Evolutionary conservation across 2,113 vertebrate genomes (phyloP), one percentile per base, ranked within the genome.

Genomic region (Acinonyx jubatus): DNA sequence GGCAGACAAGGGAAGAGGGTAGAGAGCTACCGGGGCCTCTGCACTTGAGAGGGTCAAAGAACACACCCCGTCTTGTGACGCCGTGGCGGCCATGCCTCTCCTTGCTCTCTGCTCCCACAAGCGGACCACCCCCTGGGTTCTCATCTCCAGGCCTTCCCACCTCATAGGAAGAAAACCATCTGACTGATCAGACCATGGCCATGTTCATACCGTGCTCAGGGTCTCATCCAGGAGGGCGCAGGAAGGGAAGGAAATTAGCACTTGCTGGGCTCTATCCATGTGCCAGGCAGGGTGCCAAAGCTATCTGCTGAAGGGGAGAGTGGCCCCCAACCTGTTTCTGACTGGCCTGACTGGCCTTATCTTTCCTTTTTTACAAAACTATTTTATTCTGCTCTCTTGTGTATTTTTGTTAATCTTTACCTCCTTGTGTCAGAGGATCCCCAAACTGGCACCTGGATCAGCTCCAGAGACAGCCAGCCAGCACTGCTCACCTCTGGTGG

Each of bases 241-340:
- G 86, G 73, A 57, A 87, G 74, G 55, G 84, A 27, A 36, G 33
- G 65, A 61, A 63, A 38, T 14, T 3, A 79, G 90, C 71, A 21
- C 52, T 95, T 16, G 27, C 74, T 38, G 57, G 65, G 78, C 52
- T 82, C 80, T 11, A 18, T 74, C 63, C 78, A 1, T 50, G 41
- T 81, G 71, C 94, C 91, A 74, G 96, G 94, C 94, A 50, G 82
- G 63, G 63, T 0, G 80, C 93, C 96, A 74, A 19, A 31, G 65
- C 41, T 33, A 89, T 25, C 74, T 7, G 4, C 41, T 84, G 73
- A 50, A 9, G 38, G 21, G 63, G 25, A 6, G 57, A 15, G n/a
- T 69, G 83, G 52, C 41, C 38, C 68, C 68, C 38, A 33, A 4
- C 31, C 48, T 83, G 61, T 52, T 83, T 95, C 63, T 65, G 63